Conservation (phyloP, 2,113 vertebrate species). For the Suricata suricatta region DNA sequence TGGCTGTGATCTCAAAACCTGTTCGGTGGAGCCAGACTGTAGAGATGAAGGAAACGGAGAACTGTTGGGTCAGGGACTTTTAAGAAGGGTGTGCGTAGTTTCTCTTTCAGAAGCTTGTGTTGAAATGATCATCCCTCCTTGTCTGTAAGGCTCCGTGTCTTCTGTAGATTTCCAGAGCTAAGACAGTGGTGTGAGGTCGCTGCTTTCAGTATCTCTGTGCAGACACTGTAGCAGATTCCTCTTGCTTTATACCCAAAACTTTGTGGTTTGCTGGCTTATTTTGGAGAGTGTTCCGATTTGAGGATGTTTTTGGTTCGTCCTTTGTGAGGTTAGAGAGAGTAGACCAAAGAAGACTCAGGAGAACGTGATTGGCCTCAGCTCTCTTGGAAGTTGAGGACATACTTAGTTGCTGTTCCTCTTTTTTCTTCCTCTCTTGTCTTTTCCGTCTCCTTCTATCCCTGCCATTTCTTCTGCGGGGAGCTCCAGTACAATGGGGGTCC, state of each 20-base stretch:
- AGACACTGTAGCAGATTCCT: not conserved
- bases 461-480: not conserved
- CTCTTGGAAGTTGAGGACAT: not conserved
- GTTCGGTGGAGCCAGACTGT: not conserved
- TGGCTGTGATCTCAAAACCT: not conserved
- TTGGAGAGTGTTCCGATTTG: constrained; percentile 3
- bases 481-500: not conserved
- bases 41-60: constrained; percentile 13
- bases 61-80: not conserved
- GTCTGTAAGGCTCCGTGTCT: not conserved
- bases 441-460: not conserved
- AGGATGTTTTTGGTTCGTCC: not conserved
- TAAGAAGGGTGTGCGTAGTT: not conserved
- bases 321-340: not conserved
- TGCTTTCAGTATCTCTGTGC: not conserved
- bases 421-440: not conserved
- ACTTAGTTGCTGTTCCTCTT: not conserved
- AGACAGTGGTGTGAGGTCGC: not conserved
- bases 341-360: not conserved
- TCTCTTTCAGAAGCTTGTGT: not conserved
- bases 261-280: not conserved
- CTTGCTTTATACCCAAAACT: not conserved
- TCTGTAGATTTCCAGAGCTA: not conserved
- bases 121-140: not conserved
- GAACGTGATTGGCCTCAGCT: not conserved